Conservation (phyloP, 2,113 vertebrate genomes). For the Leptobrachium ailaonicum region DNA sequence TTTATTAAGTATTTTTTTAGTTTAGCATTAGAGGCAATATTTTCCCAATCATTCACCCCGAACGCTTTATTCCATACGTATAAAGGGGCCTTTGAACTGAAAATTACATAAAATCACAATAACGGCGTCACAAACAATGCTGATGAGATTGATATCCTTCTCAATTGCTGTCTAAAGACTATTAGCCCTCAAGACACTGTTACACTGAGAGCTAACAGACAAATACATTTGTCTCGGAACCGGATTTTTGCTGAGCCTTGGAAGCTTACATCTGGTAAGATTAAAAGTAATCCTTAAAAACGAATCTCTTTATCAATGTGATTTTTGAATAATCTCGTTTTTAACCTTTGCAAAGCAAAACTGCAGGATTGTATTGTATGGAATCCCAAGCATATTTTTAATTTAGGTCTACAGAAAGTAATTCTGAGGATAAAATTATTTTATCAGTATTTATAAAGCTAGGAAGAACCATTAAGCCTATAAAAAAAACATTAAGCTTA, state of each 20-base stretch:
- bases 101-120: slow-evolving; percentile 47
- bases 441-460: too few species aligned
- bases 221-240: slow-evolving; percentile 37
- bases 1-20: background rate
- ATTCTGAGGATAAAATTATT: too few species aligned
- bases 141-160: slow-evolving; percentile 40
- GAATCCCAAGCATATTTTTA: too few species aligned
- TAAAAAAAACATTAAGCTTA: too few species aligned
- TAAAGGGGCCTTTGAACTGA: slow-evolving; percentile 49
- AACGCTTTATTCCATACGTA: slow-evolving; percentile 32
- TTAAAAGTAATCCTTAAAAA: slow-evolving; percentile 1
- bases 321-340: too few species aligned
- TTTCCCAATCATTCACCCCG: background rate
- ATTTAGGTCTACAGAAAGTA: too few species aligned
- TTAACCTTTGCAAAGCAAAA: too few species aligned
- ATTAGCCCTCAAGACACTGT: slow-evolving; percentile 32
- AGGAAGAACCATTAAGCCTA: too few species aligned
- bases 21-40: slow-evolving; percentile 21
- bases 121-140: slow-evolving; percentile 37
- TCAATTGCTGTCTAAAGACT: background rate
- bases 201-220: slow-evolving; percentile 24
- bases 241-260: slow-evolving; percentile 9
- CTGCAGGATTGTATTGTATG: too few species aligned
- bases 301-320: too few species aligned
- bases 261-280: slow-evolving; percentile 22